These are phyloP conservation scores for Drosophila asahinai DNA, from an alignment of 1,140 invertebrate genomes.

Conservation along the genomic window DNA sequence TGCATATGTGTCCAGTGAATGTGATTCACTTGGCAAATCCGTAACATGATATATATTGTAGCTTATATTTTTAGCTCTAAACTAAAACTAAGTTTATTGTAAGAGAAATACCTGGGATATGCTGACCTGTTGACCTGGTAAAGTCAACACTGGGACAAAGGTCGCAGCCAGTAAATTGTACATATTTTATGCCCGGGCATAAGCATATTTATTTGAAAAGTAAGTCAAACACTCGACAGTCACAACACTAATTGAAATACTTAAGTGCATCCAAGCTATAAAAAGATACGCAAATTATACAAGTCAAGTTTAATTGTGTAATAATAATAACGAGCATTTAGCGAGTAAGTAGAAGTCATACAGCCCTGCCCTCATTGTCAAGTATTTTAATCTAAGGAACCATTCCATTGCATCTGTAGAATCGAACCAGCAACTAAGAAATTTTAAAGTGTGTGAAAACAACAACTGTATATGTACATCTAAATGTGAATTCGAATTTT, in stretches of 20 bases:
- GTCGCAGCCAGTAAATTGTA: slow-evolving; percentile 6
- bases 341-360: slow-evolving; percentile 6
- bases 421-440: slow-evolving; percentile 4
- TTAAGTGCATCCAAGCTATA: slow-evolving; percentile 2
- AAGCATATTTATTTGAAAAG: slow-evolving; percentile 7
- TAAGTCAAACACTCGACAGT: slow-evolving; percentile 1
- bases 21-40: slow-evolving; percentile 12
- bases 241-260: background rate
- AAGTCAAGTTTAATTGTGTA: background rate
- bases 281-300: background rate
- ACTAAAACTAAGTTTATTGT: background rate
- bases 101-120: background rate
- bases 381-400: slow-evolving; percentile 31
- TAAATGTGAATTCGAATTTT: slow-evolving; percentile 32
- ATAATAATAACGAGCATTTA: slow-evolving; percentile 4
- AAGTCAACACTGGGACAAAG: background rate
- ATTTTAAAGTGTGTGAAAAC: slow-evolving; percentile 1
- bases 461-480: slow-evolving; percentile 3
- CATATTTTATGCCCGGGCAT: background rate
- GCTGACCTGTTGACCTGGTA: background rate
- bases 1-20: background rate
- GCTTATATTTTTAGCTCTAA: background rate
- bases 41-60: slow-evolving; percentile 3
- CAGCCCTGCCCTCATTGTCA: background rate
- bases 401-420: slow-evolving; percentile 10